Evolutionary conservation across 2,113 vertebrate genomes (phyloP).

Genomic region (Origma solitaria): DNA sequence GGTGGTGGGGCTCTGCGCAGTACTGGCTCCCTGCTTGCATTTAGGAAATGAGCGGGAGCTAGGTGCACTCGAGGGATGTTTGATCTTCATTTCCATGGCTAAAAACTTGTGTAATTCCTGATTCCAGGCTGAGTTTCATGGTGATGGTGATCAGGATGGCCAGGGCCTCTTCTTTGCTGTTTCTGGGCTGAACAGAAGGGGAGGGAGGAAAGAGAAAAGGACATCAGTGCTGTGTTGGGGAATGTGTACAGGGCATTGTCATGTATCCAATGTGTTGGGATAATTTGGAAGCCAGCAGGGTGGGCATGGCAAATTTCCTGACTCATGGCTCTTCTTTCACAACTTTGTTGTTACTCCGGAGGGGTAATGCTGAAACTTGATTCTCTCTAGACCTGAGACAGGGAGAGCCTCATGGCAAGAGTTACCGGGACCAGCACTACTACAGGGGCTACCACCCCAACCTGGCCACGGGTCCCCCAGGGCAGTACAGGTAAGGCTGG

Average conservation of each 20-base stretch:
- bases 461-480: background rate
- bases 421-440: constrained; percentile 35
- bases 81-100: background rate
- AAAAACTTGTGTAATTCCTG: background rate
- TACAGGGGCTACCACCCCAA: constrained; percentile 39
- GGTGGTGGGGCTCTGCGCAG: background rate
- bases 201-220: background rate
- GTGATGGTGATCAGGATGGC: background rate
- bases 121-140: background rate
- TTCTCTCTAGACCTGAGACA: constrained; percentile 57
- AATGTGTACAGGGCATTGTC: background rate
- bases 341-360: background rate
- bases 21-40: background rate
- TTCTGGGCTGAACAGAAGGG: background rate
- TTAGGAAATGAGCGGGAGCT: background rate
- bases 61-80: background rate
- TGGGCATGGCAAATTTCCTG: background rate
- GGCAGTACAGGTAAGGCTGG: constrained; percentile 43
- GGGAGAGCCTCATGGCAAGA: constrained; percentile 1
- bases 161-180: background rate
- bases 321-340: background rate
- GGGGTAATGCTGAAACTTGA: background rate
- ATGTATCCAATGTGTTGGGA: background rate
- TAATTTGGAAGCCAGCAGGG: background rate
- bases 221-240: background rate